phyloP scores from a whole-genome alignment of 1,140 invertebrate genomes.

The Drosophila tani region DNA sequence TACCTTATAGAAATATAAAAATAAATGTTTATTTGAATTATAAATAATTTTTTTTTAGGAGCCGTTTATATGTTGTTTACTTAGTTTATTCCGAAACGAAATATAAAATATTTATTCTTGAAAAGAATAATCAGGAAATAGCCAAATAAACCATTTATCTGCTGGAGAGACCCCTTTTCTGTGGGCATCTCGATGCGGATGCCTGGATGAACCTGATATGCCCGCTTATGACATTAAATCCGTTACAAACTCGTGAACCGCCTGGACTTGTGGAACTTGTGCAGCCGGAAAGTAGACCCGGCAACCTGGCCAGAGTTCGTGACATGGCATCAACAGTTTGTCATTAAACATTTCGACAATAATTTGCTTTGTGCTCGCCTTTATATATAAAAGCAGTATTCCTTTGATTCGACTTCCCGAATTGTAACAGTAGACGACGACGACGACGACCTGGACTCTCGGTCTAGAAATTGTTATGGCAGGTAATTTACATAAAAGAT shows the following conservation, averaged over 20 bases:
- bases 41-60: no score
- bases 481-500: conserved; percentile 82
- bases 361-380: conserved; percentile 77
- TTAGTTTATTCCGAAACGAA: background rate
- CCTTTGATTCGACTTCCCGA: conserved; percentile 69
- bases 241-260: conserved; percentile 82
- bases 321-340: conserved; percentile 84
- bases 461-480: conserved; percentile 70
- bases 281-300: conserved; percentile 7
- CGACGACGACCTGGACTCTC: conserved; percentile 30
- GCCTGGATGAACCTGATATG: conserved; percentile 69
- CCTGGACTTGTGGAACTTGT: conserved; percentile 31
- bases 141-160: conserved; percentile 12
- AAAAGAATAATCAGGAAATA: no score
- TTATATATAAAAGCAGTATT: conserved; percentile 46
- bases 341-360: conserved; percentile 85
- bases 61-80: no score
- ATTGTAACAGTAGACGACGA: conserved; percentile 61
- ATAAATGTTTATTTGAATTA: background rate
- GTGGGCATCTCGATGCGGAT: conserved; percentile 6
- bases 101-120: no score
- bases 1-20: no score
- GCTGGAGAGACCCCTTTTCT: conserved; percentile 8
- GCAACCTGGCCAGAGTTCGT: conserved; percentile 68
- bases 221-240: conserved; percentile 56